Percentiles rank a stretch among this genome's conserved stretches.
Conservation (phyloP, 2,888 invertebrate genomes). For the Sussaba pulchella region DNA sequence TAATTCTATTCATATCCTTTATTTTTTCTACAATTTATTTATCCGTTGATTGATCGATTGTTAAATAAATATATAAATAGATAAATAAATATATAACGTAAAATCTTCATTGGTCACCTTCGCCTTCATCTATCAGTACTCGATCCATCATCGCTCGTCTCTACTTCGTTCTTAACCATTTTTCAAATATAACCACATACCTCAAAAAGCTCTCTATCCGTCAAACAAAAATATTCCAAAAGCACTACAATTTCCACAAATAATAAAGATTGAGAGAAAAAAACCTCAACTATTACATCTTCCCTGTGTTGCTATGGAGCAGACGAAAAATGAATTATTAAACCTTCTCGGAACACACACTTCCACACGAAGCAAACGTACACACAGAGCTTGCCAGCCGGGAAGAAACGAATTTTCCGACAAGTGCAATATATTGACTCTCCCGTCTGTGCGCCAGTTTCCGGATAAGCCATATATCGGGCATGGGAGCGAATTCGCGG, state of each 20-base stretch:
- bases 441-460: slow-evolving; percentile 55
- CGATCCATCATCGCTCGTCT: too few relatives aligned
- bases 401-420: slow-evolving; percentile 72
- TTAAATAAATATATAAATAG: too few relatives aligned
- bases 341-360: slow-evolving; percentile 26
- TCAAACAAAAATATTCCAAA: too few relatives aligned
- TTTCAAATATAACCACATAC: too few relatives aligned
- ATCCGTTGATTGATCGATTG: not conserved
- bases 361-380: not conserved
- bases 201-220: too few relatives aligned
- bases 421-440: slow-evolving; percentile 71
- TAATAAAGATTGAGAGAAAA: slow-evolving; percentile 34
- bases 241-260: not conserved
- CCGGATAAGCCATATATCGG: slow-evolving; percentile 62
- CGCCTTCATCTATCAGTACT: too few relatives aligned
- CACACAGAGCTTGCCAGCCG: slow-evolving; percentile 34
- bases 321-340: slow-evolving; percentile 33
- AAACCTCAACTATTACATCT: not conserved
- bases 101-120: too few relatives aligned
- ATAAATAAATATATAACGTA: too few relatives aligned
- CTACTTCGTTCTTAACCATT: too few relatives aligned
- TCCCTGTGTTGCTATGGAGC: not conserved
- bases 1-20: not conserved
- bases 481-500: slow-evolving; percentile 72
- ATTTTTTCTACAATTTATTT: not conserved